Evolutionary conservation across 2,888 invertebrate species (phyloP).

Genomic region (Chironomus riparius): DNA sequence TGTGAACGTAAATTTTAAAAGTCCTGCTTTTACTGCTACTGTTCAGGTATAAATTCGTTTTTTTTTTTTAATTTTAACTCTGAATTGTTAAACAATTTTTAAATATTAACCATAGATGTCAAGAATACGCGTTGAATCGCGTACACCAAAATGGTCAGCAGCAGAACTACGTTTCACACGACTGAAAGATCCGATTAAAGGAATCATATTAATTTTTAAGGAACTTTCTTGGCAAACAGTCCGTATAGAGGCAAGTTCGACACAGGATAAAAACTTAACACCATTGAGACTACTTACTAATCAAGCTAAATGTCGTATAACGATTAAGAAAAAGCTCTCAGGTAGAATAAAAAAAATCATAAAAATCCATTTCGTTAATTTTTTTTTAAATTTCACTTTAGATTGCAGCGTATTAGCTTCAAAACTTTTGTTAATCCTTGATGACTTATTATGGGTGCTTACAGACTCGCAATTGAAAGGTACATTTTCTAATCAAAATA

Average conservation of each 20-base stretch:
- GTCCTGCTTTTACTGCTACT: slow-evolving; percentile 90
- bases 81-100: no score
- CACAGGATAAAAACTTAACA: slow-evolving; percentile 64
- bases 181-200: slow-evolving; percentile 79
- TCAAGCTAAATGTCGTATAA: slow-evolving; percentile 88
- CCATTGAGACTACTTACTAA: slow-evolving; percentile 88
- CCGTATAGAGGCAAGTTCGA: slow-evolving; percentile 86
- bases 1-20: slow-evolving; percentile 86
- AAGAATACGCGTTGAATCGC: slow-evolving; percentile 85
- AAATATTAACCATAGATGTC: slow-evolving; percentile 58
- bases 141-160: slow-evolving; percentile 81
- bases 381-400: slow-evolving; percentile 42
- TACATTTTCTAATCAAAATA: not conserved
- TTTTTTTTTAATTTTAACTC: no score
- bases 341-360: slow-evolving; percentile 46
- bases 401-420: slow-evolving; percentile 92
- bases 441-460: slow-evolving; percentile 93
- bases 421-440: slow-evolving; percentile 81
- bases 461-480: slow-evolving; percentile 86
- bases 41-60: slow-evolving; percentile 70
- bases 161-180: slow-evolving; percentile 84
- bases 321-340: slow-evolving; percentile 85
- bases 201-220: slow-evolving; percentile 92
- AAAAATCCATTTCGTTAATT: not conserved
- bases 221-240: slow-evolving; percentile 96